Evolutionary conservation across 2,797 vertebrate species (phyloP).

Genomic region (Capromys pilorides): DNA sequence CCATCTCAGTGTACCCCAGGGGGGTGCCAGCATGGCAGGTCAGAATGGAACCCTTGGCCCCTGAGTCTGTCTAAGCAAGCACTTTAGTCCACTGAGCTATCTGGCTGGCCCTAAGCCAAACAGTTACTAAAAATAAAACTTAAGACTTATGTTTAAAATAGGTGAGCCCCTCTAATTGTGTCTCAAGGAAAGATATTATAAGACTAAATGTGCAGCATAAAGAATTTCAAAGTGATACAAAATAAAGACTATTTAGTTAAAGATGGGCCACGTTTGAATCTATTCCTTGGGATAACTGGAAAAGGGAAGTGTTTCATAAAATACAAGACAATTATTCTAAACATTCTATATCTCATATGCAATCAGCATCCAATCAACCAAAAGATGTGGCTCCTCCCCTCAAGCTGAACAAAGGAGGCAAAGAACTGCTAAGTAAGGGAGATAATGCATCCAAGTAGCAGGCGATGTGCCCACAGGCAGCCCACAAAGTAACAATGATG

Average conservation of each 20-base stretch:
- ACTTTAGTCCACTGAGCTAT: no score
- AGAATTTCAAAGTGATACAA: background rate
- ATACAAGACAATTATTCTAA: background rate
- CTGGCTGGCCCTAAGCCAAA: background rate
- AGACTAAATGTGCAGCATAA: background rate
- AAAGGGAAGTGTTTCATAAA: background rate
- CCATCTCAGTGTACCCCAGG: no score
- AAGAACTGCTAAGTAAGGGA: background rate
- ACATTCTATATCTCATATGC: background rate
- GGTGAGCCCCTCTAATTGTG: background rate
- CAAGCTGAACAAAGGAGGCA: background rate
- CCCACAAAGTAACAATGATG: background rate
- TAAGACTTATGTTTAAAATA: slow-evolving; percentile 7
- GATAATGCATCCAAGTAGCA: no score
- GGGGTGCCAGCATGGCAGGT: no score
- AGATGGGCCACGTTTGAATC: background rate
- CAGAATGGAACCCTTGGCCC: no score
- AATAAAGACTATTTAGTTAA: background rate
- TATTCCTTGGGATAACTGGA: background rate
- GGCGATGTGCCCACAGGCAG: background rate
- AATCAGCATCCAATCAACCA: background rate
- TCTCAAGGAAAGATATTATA: background rate
- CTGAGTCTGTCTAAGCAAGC: no score
- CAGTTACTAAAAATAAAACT: background rate
- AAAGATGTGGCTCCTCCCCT: background rate